Base-by-base conservation (phyloP, 2,888 invertebrate genomes). In the Serripes groenlandicus region DNA sequence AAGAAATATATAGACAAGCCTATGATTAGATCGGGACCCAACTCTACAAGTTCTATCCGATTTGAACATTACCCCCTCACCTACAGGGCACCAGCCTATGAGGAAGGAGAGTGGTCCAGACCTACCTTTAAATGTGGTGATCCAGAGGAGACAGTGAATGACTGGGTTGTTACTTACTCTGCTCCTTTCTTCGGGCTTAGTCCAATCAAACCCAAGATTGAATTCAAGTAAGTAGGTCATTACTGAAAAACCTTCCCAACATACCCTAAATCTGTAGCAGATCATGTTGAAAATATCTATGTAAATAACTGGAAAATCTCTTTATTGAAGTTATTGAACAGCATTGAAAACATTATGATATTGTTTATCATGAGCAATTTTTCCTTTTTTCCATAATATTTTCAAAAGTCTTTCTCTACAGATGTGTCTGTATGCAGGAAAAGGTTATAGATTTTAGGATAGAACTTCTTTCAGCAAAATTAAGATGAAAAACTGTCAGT, bases 91-190 rank as follows among this genome's bases (percentile, higher is more conserved):
- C 91, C 92, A 0, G 83, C 79, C 15, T 92, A 92, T 82, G 91
- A 92, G 72, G 91, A 92, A 75, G 93, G 93, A 21, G 91, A 92
- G 70, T 99, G 99, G 99, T 97, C 97, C 11, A 96, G 97, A 89
- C 99, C 99, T 0, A 97, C 97, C 94, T 99, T 96, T 94, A 98
- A 98, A 95, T 99, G 99, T 94, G 95, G 97, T 86, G 88, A 84
- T 37, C 66, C 66, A 11, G 66, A 66, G 26, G 87, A 85, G 9
- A 97, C 97, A 93, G 77, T 86, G 96, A 98, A 77, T 91, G 97
- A 98, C 95, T 99, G 99, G 99, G 96, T 98, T 83, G 96, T 99
- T 85, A 98, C 98, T n/a, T 99, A 99, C 95, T 97, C 98, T 15
- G 97, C 97, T 70, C 99, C 99, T 28, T 99, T 99, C 96, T 99